These are phyloP conservation scores for Conops quadrifasciatus DNA, from an alignment of 2,888 invertebrate species.

Conservation along the genomic window DNA sequence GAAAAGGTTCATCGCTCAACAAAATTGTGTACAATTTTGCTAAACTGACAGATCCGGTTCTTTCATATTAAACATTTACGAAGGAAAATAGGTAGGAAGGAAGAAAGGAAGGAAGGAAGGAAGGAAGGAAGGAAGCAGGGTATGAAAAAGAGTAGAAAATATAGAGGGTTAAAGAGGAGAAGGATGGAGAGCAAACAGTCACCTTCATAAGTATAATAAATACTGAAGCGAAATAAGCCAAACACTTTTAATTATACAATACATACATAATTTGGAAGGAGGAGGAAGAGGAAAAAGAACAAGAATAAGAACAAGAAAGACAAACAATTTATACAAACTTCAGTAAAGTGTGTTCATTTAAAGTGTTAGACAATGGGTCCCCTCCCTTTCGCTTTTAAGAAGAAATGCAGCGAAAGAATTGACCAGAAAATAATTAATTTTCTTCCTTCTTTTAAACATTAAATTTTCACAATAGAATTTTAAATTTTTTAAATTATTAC, in stretches of 20 bases:
- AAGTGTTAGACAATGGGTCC: too few species aligned
- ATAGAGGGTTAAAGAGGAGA: not conserved
- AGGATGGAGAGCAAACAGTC: not conserved
- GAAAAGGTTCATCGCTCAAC: too few species aligned
- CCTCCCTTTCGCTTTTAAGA: too few species aligned
- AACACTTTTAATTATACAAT: conserved; percentile 15
- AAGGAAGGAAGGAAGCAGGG: not conserved
- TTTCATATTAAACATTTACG: too few species aligned
- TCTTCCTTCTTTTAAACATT: too few species aligned
- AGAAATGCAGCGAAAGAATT: too few species aligned
- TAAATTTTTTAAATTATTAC: too few species aligned
- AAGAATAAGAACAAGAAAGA: not conserved
- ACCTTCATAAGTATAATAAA: conserved; percentile 12
- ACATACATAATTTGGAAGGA: conserved; percentile 6
- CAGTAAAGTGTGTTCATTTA: too few species aligned
- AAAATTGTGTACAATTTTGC: conserved; percentile 12
- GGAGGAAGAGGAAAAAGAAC: not conserved
- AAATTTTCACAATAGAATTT: too few species aligned
- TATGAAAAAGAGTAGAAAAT: not conserved
- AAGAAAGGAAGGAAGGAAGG: not conserved
- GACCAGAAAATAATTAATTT: too few species aligned
- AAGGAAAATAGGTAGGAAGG: not conserved
- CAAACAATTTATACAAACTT: too few species aligned
- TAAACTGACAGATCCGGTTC: not conserved
- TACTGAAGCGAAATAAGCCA: conserved; percentile 8